Percentiles rank a stretch among this genome's conserved stretches.
Evolutionary conservation across 2,797 vertebrate species (phyloP).

Genomic region (Eidolon dupreanum): DNA sequence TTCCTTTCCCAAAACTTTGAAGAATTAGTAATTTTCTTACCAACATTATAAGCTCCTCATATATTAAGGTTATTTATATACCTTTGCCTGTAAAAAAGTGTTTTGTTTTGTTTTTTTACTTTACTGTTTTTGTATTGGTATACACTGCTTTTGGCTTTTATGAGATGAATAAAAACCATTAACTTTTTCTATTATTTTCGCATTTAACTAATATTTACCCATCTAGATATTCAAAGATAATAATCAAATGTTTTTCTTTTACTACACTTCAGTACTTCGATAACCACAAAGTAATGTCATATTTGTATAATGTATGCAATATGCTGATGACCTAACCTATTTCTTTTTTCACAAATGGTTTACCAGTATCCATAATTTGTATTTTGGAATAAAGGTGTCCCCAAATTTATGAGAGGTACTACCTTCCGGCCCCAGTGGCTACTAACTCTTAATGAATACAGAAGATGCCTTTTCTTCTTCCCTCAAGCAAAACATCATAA

Average conservation of each 20-base stretch:
- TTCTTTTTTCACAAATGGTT: not conserved
- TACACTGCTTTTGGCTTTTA: not conserved
- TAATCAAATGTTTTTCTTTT: not conserved
- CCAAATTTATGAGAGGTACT: constrained; percentile 36
- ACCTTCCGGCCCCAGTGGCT: not conserved
- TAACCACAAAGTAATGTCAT: not conserved
- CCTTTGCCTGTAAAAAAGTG: not conserved
- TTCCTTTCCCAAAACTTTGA: not conserved
- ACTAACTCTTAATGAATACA: constrained; percentile 49
- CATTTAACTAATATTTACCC: not conserved
- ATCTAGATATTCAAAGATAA: not conserved
- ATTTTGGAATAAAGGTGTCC: constrained; percentile 20
- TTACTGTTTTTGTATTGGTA: not conserved
- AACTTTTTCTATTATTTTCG: not conserved
- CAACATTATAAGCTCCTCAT: not conserved
- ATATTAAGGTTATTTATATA: not conserved
- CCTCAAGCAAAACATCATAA: constrained; percentile 69
- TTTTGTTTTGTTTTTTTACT: not conserved
- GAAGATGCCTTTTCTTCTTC: constrained; percentile 63
- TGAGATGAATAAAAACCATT: not conserved
- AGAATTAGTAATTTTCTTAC: not conserved
- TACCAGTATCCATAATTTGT: not conserved
- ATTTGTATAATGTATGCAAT: not conserved
- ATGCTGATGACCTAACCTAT: not conserved
- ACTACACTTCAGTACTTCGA: not conserved